Percentiles rank a stretch among this genome's conserved stretches.
Evolutionary conservation across 2,113 vertebrate species (phyloP).

Genomic region (Orthonyx spaldingii): DNA sequence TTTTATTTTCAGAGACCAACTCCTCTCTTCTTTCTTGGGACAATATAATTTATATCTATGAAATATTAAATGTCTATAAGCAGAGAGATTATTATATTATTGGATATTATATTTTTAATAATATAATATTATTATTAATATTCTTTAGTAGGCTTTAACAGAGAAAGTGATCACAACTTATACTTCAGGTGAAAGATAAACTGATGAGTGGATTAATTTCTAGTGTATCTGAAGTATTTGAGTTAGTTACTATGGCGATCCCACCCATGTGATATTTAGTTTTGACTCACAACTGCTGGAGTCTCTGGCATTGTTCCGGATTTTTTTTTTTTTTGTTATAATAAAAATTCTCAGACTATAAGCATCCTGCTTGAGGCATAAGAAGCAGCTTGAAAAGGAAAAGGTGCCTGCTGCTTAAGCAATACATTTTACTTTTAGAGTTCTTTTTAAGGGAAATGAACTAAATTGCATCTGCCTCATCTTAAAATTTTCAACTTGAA

Average conservation of each 20-base stretch:
- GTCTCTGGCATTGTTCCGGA: conserved; percentile 27
- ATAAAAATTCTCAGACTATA: conserved; percentile 56
- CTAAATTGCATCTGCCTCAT: conserved; percentile 51
- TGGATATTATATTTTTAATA: not conserved
- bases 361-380: conserved; percentile 43
- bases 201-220: not conserved
- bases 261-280: conserved; percentile 47
- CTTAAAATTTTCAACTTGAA: conserved; percentile 46
- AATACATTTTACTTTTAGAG: conserved; percentile 53
- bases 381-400: conserved; percentile 30
- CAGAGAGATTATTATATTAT: not conserved
- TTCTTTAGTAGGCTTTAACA: not conserved
- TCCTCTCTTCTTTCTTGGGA: not conserved
- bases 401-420: conserved; percentile 46
- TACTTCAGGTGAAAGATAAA: not conserved
- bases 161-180: not conserved
- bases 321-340: conserved; percentile 12
- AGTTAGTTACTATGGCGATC: conserved; percentile 41
- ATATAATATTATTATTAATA: not conserved
- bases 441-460: conserved; percentile 42
- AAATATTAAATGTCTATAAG: not conserved
- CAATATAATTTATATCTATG: not conserved
- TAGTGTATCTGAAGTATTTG: not conserved
- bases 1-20: not conserved
- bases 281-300: conserved; percentile 62